Evolutionary conservation across 1,140 invertebrate genomes (phyloP), one percentile per base, ranked within the genome.

Genomic region (Magallana ariakensis): DNA sequence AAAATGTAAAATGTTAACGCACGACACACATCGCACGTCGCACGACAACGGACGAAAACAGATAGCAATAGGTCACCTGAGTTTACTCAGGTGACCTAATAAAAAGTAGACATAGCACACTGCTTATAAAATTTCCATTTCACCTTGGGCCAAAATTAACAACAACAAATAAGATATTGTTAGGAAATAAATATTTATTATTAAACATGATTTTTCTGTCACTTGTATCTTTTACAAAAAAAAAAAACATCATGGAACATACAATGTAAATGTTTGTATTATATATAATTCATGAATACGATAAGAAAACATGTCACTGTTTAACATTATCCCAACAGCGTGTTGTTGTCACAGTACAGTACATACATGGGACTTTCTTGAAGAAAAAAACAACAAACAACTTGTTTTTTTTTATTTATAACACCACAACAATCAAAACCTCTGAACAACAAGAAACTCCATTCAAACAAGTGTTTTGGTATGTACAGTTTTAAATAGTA

Each of bases 361-460:
- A 46, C 33, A 46, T 70, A 33, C 11, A 70, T 70, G 62, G 62
- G 62, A 70, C 62, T 70, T 46, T 70, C 62, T 70, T 70, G 19
- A 26, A 70, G n/a, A 70, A 46, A 46, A n/a, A 46, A 70, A 70
- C 62, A 70, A 70, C 62, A 70, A 70, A 70, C 62, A 70, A 70
- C 62, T 70, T 70, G 62, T 70, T 22, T 46, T 46, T 46, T 46
- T 46, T 33, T 33, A 46, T 46, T 46, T 46, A 46, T 46, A 70
- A 70, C 62, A 70, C 62, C 62, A 70, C 62, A 70, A 70, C 62
- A 70, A 70, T 70, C 62, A 70, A 70, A 70, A 22, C 62, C 66
- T 75, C 66, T 75, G 66, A 75, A 75, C 66, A 75, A 75, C 66
- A 75, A 75, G 66, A 75, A 75, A 75, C 66, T 11, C 66, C 66